Evolutionary conservation across 2,888 invertebrate species (phyloP), one percentile per base, ranked within the genome.

Genomic region (Erebia aethiops): DNA sequence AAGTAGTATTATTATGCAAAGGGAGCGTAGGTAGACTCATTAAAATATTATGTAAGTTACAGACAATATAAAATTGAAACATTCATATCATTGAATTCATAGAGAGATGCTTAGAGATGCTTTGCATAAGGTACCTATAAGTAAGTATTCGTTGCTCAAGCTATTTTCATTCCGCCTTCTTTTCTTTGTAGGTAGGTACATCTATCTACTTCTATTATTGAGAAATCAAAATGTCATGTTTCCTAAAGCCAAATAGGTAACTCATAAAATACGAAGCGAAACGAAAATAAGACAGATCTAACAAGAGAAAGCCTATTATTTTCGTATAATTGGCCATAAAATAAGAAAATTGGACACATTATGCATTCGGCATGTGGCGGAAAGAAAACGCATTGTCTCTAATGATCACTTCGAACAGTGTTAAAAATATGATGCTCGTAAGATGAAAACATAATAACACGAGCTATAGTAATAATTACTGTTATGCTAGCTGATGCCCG

Each of bases 321-420:
- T 78, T 76, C 76, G 74, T 73, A 80, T 88, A 87, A 88, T 88
- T 88, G 88, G 85, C 81, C 73, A 85, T 88, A 88, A 88, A 87
- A 78, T 67, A 41, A 73, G 64, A 78, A 79, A 82, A 82, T 80
- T 80, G 80, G 77, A 76, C 60, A 61, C 26, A 35, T 16, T 14
- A 13, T 11, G 46, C 46, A 60, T 57, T n/a, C n/a, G 26, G 21
- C 16, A 60, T 57, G 26, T n/a, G 26, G 21, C 41, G 26, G 51
- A 43, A 52, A 64, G 64, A 69, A 57, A 63, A 51, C 58, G 41
- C 58, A n/a, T 13, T 52, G 46, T 56, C 43, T 57, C 21, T 70
- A 70, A 65, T 65, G 64, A 70, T 64, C 26, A 26, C 41, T 35
- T 58, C 8, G 49, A 58, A 57, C 14, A 41, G 13, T 18, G 49